A percentile compares a stretch with the other conserved stretches of the same genome.
Conservation (phyloP, 2,113 vertebrate genomes). For the Gymnogyps californianus region DNA sequence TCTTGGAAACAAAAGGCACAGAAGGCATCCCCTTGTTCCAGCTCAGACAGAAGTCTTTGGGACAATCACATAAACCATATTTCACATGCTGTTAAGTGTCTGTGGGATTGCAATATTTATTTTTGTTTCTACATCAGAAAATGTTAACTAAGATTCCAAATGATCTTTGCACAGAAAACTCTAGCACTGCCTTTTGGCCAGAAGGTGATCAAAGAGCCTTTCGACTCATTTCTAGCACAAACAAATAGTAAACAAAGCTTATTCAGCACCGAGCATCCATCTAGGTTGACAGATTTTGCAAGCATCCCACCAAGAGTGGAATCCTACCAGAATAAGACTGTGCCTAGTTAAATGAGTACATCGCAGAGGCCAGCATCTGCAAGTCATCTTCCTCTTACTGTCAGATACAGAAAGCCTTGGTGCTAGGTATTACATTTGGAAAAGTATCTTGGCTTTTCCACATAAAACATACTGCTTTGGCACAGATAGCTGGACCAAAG, state of each 20-base stretch:
- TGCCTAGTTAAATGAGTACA: neutral
- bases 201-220: neutral
- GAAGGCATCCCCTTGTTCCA: neutral
- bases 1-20: neutral
- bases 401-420: neutral
- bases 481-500: neutral
- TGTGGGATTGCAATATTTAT: neutral
- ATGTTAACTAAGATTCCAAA: neutral
- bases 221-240: neutral
- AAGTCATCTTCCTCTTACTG: neutral
- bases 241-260: conserved; percentile 30
- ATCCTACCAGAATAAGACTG: neutral
- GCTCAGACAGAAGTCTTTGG: neutral
- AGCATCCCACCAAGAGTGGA: neutral
- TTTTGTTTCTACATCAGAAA: neutral
- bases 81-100: neutral
- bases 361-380: neutral
- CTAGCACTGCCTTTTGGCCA: neutral
- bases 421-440: neutral
- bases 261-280: neutral
- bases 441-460: neutral
- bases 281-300: neutral
- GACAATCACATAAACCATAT: neutral
- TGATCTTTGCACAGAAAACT: neutral
- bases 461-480: neutral